Base-by-base conservation (phyloP, 2,888 invertebrate genomes). In the Salpingus planirostris region DNA sequence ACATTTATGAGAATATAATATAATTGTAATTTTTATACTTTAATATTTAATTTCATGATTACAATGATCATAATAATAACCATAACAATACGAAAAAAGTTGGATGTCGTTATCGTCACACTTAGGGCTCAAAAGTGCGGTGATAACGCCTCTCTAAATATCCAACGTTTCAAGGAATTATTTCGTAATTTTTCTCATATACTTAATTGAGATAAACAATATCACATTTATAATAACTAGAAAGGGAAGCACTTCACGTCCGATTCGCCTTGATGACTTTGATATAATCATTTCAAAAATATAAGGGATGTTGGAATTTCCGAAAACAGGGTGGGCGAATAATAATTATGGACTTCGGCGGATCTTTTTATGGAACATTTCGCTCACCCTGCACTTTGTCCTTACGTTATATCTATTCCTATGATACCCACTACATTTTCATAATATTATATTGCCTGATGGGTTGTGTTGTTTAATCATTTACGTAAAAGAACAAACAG, bases 111-210 rank as follows among this genome's bases (percentile, higher is more conserved):
- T 40, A 33, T 46, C 43, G 47, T 43, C 53, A 47, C 45, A 45
- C 46, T 42, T 41, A 44, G 48, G 53, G 51, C 51, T 52, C 51
- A 24, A 39, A 50, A 47, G 50, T 49, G 43, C 44, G 50, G 34
- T 47, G 47, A 49, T 31, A 36, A 34, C 36, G 34, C 11, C 34
- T 28, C 38, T 33, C 27, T 29, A 31, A 13, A 14, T n/a, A 14
- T 27, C 24, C 24, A 23, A 24, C 15, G 23, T 36, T 33, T 31
- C 12, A 14, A 24, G 24, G 11, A 35, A 2, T 30, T 26, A 28
- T 24, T 24, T 32, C 10, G 7, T 12, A 15, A 21, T 22, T 21
- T 21, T 22, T 3, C 10, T 13, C 8, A 3, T 15, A 14, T 15
- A 15, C 3, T 8, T 15, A 10, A 13, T 15, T 8, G 18, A 11